phyloP scores from a whole-genome alignment of 2,888 invertebrate genomes.

The Aphelenchoides bicaudatus region DNA sequence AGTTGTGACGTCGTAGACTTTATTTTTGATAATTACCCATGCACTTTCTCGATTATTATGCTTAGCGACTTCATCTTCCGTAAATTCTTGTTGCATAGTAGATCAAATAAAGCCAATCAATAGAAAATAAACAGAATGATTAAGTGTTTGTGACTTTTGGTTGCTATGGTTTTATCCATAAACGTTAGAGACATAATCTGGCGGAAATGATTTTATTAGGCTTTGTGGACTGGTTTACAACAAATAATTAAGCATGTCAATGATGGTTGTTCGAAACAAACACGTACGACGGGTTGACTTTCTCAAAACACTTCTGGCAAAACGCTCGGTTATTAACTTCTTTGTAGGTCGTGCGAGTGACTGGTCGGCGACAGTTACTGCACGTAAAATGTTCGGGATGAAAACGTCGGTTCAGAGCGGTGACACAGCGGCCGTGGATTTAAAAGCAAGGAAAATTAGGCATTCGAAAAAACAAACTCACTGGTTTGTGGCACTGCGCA shows the following conservation, averaged over 20 bases:
- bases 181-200: too few species aligned
- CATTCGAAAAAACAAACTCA: too few species aligned
- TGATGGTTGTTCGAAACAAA: slow-evolving; percentile 4
- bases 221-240: too few species aligned
- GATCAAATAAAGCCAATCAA: too few species aligned
- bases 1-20: slow-evolving; percentile 21
- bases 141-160: too few species aligned
- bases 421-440: slow-evolving; percentile 85
- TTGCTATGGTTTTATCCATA: too few species aligned
- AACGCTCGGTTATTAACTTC: slow-evolving; percentile 98
- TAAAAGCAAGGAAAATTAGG: too few species aligned
- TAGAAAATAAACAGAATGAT: too few species aligned
- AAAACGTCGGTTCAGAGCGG: slow-evolving; percentile 96
- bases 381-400: slow-evolving; percentile 99
- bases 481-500: slow-evolving; percentile 92
- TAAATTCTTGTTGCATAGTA: slow-evolving; percentile 17
- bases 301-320: slow-evolving; percentile 91
- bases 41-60: slow-evolving; percentile 9
- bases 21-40: slow-evolving; percentile 21
- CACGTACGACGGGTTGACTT: slow-evolving; percentile 24
- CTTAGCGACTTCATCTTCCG: slow-evolving; percentile 16
- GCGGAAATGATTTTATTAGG: too few species aligned
- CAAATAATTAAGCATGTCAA: too few species aligned
- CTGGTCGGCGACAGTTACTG: slow-evolving; percentile 91
- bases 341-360: slow-evolving; percentile 98